Base-by-base conservation (phyloP, 2,113 vertebrate genomes). In the Lontra canadensis region DNA sequence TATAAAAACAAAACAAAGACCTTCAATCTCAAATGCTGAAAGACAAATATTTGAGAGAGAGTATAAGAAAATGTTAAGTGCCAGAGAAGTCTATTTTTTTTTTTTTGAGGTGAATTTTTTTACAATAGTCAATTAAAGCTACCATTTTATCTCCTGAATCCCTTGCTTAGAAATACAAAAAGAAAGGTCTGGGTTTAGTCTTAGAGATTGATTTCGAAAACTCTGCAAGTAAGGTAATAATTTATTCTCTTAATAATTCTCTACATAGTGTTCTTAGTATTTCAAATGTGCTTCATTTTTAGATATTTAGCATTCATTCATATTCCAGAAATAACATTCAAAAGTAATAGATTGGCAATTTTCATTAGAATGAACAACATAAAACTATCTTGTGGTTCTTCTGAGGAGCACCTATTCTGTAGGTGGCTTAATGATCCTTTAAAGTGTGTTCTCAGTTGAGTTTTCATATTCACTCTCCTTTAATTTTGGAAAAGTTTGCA, bases 111-210 rank as follows among this genome's bases (percentile, higher is more conserved):
- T 59, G 18, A 85, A 96, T 96, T 80, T 97, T 97, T 47, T 97
- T 74, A 93, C 36, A 90, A 93, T 90, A 85, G 97, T 95, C 92
- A 97, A 88, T 96, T 96, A 97, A 95, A 95, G 25, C 21, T 96
- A 76, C 94, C 92, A 94, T 87, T 96, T 69, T 87, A 31, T 74
- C 4, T 97, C 20, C 78, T 92, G 42, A 98, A 96, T 96, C 1
- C 0, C 44, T 96, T 91, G 89, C 44, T 96, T 91, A 89, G 52
- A 93, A 97, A 88, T 39, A 81, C 61, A 59, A 96, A 29, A 29
- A 97, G 79, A 92, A 97, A 95, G 71, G 4, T 95, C 96, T 96
- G 94, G 88, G 0, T 17, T 95, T 97, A 95, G 55, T 91, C 11
- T 10, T 4, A 11, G 42, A 42, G 57, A 98, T 21, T 84, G 82